These are phyloP conservation scores for Lycophotia porphyrea DNA, from an alignment of 2,888 invertebrate genomes.

Conservation along the genomic window DNA sequence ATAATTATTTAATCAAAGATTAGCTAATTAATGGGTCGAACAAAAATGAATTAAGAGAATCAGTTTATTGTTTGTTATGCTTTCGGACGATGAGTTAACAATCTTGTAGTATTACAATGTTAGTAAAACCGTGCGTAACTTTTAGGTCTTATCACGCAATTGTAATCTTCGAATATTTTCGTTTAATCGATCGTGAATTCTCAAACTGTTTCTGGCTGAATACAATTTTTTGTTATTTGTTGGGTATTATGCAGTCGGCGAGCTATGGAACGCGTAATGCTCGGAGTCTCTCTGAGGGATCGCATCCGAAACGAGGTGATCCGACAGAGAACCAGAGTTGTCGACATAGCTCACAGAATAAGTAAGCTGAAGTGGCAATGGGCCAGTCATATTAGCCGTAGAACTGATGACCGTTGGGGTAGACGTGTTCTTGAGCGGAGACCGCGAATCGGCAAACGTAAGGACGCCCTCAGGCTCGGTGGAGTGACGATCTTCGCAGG, in stretches of 20 bases:
- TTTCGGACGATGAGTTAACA: conserved; percentile 28
- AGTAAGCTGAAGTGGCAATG: no score
- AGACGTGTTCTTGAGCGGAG: no score
- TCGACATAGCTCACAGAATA: no score
- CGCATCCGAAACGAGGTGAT: no score
- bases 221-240: not conserved
- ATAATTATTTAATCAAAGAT: conserved; percentile 24
- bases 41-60: conserved; percentile 16
- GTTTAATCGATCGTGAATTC: not conserved
- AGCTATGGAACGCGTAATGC: no score
- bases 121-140: conserved; percentile 33
- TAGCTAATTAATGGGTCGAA: conserved; percentile 13
- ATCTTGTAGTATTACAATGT: conserved; percentile 32
- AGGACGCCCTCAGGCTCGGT: no score
- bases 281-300: no score
- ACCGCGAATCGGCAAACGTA: no score
- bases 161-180: conserved; percentile 7
- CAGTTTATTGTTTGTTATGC: conserved; percentile 32
- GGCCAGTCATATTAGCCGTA: no score
- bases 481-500: no score
- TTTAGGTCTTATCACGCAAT: conserved; percentile 20
- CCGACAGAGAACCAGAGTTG: no score
- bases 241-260: not conserved
- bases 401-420: no score
- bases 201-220: not conserved